Evolutionary conservation across 2,797 vertebrate species (phyloP).

Genomic region (Myiotriccus ornatus): DNA sequence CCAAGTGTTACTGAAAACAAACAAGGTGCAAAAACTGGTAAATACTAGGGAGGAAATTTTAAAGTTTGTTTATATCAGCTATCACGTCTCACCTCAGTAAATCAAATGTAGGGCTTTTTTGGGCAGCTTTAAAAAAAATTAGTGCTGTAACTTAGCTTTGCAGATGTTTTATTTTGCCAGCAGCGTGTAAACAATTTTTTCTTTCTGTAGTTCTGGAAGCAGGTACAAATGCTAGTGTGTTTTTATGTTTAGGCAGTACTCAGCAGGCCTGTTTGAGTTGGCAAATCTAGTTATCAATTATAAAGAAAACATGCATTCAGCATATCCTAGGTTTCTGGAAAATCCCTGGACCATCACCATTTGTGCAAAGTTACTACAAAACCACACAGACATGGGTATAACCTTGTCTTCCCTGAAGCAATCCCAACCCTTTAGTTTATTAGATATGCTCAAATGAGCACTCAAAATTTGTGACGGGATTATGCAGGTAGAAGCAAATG

Average conservation of each 20-base stretch:
- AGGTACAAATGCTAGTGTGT: neutral
- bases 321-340: neutral
- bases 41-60: no score
- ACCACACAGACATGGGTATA: neutral
- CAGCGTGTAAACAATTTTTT: neutral
- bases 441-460: neutral
- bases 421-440: neutral
- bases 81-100: neutral
- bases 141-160: neutral
- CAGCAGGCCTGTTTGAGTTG: neutral
- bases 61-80: neutral
- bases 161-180: neutral
- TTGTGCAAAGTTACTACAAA: neutral
- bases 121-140: neutral
- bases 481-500: neutral
- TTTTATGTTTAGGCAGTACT: neutral
- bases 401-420: neutral
- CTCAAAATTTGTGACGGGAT: neutral
- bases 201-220: neutral
- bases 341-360: neutral
- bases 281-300: neutral
- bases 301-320: neutral
- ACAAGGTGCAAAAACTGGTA: neutral
- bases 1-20: neutral
- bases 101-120: neutral